Conservation (phyloP, 2,113 vertebrate genomes). For the Oryctolagus cuniculus region DNA sequence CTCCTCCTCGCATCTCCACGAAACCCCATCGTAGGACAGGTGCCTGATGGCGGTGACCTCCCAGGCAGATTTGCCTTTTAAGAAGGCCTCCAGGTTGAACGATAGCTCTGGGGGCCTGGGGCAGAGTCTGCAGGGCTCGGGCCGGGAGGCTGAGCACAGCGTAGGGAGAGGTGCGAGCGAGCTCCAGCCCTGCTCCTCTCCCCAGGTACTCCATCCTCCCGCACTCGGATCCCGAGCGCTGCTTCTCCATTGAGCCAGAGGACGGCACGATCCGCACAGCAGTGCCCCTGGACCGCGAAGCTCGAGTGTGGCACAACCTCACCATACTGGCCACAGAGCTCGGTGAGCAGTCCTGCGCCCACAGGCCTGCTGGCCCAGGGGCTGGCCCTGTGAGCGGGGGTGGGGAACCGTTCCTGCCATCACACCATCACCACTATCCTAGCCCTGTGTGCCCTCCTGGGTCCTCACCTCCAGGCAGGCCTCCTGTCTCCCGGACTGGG, state of each 20-base stretch:
- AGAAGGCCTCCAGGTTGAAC: neutral
- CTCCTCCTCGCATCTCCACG: too few species aligned
- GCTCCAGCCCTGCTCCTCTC: neutral
- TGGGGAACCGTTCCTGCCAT: neutral
- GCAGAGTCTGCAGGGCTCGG: neutral
- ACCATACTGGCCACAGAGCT: conserved; percentile 93
- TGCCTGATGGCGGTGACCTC: neutral
- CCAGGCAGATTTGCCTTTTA: neutral
- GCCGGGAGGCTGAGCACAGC: neutral
- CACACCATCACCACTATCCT: neutral
- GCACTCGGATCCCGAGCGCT: conserved; percentile 92
- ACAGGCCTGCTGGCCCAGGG: neutral
- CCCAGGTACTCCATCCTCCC: conserved; percentile 93
- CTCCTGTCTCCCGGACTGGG: neutral
- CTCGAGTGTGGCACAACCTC: conserved; percentile 93
- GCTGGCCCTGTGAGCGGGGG: neutral
- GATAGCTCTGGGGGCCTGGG: neutral
- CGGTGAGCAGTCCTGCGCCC: conserved; percentile 87
- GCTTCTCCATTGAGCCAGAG: conserved; percentile 93
- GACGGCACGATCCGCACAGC: conserved; percentile 92
- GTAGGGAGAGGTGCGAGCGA: neutral
- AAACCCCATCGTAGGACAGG: neutral
- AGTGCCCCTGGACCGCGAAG: conserved; percentile 92
- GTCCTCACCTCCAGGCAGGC: neutral
- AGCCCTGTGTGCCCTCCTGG: neutral